Evolutionary conservation across 2,797 vertebrate species (phyloP).

Genomic region (Brachyrhaphis roseni): DNA sequence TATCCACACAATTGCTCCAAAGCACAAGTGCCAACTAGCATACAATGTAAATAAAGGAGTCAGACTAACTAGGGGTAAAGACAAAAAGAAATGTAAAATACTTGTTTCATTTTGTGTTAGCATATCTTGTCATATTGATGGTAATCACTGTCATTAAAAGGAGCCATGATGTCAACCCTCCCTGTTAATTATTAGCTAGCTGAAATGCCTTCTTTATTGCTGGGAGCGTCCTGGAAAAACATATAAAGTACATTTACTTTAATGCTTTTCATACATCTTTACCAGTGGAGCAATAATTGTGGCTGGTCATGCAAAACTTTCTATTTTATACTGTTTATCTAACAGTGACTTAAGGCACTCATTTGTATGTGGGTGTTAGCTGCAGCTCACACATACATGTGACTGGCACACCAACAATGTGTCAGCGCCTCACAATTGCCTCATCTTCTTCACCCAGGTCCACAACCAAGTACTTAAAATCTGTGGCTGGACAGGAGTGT

Average conservation of each 20-base stretch:
- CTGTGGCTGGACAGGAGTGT: constrained; percentile 27
- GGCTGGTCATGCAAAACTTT: background rate
- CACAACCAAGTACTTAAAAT: constrained; percentile 36
- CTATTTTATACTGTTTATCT: background rate
- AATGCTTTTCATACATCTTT: background rate
- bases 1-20: background rate
- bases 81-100: background rate
- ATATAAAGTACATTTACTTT: constrained; percentile 11
- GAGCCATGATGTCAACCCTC: constrained; percentile 51
- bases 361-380: constrained; percentile 33
- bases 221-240: constrained; percentile 33
- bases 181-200: constrained; percentile 57
- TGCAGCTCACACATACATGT: constrained; percentile 35
- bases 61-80: background rate
- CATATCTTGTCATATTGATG: constrained; percentile 27
- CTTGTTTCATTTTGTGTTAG: constrained; percentile 14
- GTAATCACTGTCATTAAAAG: constrained; percentile 43
- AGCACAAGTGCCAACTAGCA: background rate
- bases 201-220: constrained; percentile 32
- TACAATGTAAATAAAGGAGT: background rate
- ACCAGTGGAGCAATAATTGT: background rate
- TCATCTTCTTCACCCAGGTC: constrained; percentile 16
- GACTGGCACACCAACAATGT: constrained; percentile 38
- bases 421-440: constrained; percentile 7
- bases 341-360: constrained; percentile 16